Base-by-base conservation (phyloP, 2,113 vertebrate species). In the Lagopus leucura region DNA sequence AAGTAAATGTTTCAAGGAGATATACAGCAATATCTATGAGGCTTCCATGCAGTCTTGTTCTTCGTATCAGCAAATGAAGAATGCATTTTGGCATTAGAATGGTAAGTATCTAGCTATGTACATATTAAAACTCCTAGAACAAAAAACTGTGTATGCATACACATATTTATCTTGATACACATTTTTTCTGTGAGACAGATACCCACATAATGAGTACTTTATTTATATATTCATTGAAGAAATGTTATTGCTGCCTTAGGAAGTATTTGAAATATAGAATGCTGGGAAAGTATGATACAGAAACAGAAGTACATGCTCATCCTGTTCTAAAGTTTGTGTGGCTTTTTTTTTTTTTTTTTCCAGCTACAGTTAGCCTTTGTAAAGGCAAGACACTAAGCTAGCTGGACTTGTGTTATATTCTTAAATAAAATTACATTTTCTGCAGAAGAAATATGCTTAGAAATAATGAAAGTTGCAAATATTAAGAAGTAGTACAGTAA, bases 61-160 rank as follows among this genome's bases (percentile, higher is more conserved):
- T 60, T 66, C 16, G 12, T 40, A 40, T 38, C 25, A 30, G 11
- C 1, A 71, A 58, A 63, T 2, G 25, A 79, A 38, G 47, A 25
- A 61, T 28, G 8, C 27, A 70, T 16, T 90, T 82, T 30, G 18
- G 12, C n/a, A 40, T 54, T 71, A 38, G 47, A 81, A 63, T 67
- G 11, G 21, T 42, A 94, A 88, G 47, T 60, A 69, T 54, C 5
- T 60, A 61, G 48, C 4, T 28, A 43, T 11, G 16, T 16, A 8
- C 1, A 3, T 67, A 38, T 32, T 42, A 38, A 71, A 75, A 71
- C 3, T 58, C 30, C 15, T 3, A 28, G 30, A 83, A 32, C 40
- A 78, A 52, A 15, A 22, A 54, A 2, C 17, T 27, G 6, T 0
- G 0, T 47, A 28, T 28, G 4, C 13, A 11, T 81, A 15, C 2